Evolutionary conservation across 2,113 vertebrate species (phyloP).

Genomic region (Platichthys stellatus): DNA sequence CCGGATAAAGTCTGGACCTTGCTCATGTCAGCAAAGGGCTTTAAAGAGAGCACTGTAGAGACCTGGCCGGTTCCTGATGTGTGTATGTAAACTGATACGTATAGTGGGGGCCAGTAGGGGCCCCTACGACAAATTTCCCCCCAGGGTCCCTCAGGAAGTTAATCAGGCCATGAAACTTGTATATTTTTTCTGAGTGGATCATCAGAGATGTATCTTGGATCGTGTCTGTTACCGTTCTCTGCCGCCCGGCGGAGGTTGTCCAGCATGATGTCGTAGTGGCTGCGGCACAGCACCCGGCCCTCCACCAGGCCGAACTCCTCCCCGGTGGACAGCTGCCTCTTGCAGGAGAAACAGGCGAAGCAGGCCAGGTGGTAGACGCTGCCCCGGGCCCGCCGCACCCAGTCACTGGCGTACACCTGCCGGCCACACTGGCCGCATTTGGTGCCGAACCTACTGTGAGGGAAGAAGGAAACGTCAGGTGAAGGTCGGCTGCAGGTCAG

Average conservation of each 20-base stretch:
- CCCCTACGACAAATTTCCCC: no score
- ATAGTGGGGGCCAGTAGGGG: no score
- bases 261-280: constrained; percentile 96
- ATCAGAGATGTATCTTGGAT: background rate
- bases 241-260: constrained; percentile 93
- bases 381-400: constrained; percentile 92
- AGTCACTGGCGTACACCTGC: constrained; percentile 95
- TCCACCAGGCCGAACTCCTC: constrained; percentile 96
- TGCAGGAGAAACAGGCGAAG: constrained; percentile 96
- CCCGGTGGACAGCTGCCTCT: constrained; percentile 93
- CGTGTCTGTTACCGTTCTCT: constrained; percentile 85
- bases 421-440: constrained; percentile 93
- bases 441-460: constrained; percentile 91
- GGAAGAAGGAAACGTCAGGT: constrained; percentile 25
- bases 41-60: no score
- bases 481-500: constrained; percentile 16
- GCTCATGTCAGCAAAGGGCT: no score
- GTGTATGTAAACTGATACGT: no score
- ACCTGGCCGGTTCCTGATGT: no score
- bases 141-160: no score
- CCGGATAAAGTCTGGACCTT: no score
- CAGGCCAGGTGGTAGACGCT: constrained; percentile 95
- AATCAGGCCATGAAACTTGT: no score
- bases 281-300: constrained; percentile 93
- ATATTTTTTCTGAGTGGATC: background rate